Conservation (phyloP, 2,888 invertebrate genomes). For the Tipula lateralis region DNA sequence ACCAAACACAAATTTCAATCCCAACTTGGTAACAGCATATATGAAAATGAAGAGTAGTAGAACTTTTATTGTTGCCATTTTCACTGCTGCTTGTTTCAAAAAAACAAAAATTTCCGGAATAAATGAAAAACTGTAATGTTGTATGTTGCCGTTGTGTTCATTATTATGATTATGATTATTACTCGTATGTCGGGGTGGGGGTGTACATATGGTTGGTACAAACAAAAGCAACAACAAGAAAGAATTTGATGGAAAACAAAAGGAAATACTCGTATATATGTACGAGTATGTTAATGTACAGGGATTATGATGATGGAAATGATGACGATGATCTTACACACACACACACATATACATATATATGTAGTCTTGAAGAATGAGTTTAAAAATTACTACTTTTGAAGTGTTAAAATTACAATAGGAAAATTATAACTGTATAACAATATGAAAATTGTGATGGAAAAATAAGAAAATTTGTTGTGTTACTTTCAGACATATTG, state of each 20-base stretch:
- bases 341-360: not conserved
- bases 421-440: not conserved
- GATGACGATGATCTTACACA: not conserved
- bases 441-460: constrained; percentile 11
- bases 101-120: not conserved
- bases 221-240: not conserved
- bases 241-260: not conserved
- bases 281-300: not conserved
- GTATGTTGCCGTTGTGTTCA: constrained; percentile 5
- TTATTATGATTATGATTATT: constrained; percentile 19
- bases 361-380: not conserved
- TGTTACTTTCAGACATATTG: not conserved
- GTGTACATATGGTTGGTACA: not conserved
- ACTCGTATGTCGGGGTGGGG: too few relatives aligned
- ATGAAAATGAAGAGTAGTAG: not conserved
- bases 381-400: constrained; percentile 15
- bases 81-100: not conserved
- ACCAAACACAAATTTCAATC: too few relatives aligned
- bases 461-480: not conserved
- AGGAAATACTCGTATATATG: not conserved
- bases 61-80: not conserved
- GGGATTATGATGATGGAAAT: constrained; percentile 7
- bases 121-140: not conserved
- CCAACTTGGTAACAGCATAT: not conserved
- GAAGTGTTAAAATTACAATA: constrained; percentile 24